phyloP scores from a whole-genome alignment of 2,113 vertebrate species.

The Narcine bancroftii region DNA sequence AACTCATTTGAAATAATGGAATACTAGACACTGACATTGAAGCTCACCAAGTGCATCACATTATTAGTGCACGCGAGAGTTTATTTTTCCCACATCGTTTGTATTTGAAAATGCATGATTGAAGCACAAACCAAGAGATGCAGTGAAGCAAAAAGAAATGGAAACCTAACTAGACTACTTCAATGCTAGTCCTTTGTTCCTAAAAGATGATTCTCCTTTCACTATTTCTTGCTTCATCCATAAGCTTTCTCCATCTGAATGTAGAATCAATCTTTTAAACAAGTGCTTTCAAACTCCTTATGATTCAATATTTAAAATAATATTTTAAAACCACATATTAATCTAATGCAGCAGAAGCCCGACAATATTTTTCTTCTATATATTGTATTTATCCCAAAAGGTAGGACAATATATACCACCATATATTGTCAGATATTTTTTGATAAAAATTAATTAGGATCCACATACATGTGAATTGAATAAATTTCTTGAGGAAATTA shows the following conservation, averaged over 20 bases:
- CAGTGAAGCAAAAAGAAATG: not conserved
- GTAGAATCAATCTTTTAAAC: not conserved
- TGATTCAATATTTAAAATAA: not conserved
- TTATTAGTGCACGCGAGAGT: not conserved
- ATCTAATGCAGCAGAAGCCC: not conserved
- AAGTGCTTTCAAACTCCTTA: not conserved
- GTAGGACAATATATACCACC: not conserved
- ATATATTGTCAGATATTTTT: not conserved
- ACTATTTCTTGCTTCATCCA: not conserved
- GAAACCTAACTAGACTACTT: not conserved
- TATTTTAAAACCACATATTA: not conserved
- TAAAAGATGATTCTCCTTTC: not conserved
- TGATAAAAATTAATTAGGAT: not conserved
- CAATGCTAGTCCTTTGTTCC: not conserved
- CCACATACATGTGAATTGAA: too few species aligned
- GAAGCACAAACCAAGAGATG: not conserved
- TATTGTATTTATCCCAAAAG: not conserved
- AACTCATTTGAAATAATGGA: not conserved
- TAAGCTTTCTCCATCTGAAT: not conserved
- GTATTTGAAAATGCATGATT: not conserved
- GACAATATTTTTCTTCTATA: not conserved
- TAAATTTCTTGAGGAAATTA: slow-evolving; percentile 4
- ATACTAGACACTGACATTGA: too few species aligned
- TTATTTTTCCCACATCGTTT: not conserved
- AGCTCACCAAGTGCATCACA: not conserved